These are phyloP conservation scores for Zele albiditarsus DNA, from an alignment of 2,888 invertebrate genomes.

Conservation along the genomic window DNA sequence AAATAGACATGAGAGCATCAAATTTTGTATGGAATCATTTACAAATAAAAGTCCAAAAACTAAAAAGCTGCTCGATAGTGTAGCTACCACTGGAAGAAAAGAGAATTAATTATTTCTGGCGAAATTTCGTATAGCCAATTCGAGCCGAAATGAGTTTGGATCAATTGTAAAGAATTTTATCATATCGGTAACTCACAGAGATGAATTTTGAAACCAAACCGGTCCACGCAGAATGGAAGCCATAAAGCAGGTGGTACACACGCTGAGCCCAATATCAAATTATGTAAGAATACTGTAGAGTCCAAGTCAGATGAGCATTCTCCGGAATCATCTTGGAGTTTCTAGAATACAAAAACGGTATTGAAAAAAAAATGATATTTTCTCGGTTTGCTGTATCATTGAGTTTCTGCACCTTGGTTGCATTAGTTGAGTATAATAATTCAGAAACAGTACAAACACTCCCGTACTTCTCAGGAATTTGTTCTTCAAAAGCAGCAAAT, in stretches of 20 bases:
- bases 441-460: conserved; percentile 35
- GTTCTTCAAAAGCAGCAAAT: conserved; percentile 30
- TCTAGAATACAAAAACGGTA: conserved; percentile 1
- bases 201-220: conserved; percentile 85
- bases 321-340: background rate
- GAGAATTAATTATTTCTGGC: background rate
- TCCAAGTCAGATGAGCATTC: conserved; percentile 16
- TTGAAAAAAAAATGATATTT: conserved; percentile 1
- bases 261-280: conserved; percentile 83
- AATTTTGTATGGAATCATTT: conserved; percentile 81
- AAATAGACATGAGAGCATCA: conserved; percentile 84
- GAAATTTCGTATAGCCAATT: too few relatives aligned
- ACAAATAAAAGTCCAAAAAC: conserved; percentile 86
- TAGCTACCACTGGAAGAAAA: conserved; percentile 79
- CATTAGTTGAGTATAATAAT: conserved; percentile 26
- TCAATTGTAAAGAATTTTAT: background rate
- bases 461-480: conserved; percentile 18
- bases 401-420: conserved; percentile 9
- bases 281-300: conserved; percentile 79
- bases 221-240: conserved; percentile 85
- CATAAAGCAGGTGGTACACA: conserved; percentile 86
- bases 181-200: conserved; percentile 75
- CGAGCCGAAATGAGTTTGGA: too few relatives aligned
- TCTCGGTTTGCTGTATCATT: background rate
- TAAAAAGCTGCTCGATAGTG: conserved; percentile 80